Evolutionary conservation across 1,140 invertebrate species (phyloP).

Genomic region (Apis laboriosa): DNA sequence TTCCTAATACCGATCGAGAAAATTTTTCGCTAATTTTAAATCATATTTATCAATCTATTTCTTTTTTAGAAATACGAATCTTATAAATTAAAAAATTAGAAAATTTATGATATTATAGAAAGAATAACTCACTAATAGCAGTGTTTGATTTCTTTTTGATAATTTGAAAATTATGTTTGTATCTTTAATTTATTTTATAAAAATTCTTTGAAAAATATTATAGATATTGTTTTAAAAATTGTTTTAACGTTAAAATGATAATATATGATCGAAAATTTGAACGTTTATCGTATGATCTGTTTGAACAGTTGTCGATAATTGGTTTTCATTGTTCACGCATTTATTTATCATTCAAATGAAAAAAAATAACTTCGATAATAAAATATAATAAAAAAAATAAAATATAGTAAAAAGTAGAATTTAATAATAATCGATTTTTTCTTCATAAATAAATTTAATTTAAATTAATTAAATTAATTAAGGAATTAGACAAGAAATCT

Average conservation of each 20-base stretch:
- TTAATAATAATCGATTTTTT: too few relatives aligned
- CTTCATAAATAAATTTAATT: not conserved
- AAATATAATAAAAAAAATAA: not conserved
- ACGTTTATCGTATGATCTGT: not conserved
- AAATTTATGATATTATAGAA: too few relatives aligned
- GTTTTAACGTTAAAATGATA: too few relatives aligned
- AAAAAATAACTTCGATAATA: not conserved
- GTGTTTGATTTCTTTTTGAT: too few relatives aligned
- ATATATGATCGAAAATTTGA: not conserved
- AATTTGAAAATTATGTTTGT: too few relatives aligned
- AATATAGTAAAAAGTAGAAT: not conserved
- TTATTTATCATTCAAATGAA: not conserved
- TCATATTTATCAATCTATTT: too few relatives aligned
- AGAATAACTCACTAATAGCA: too few relatives aligned
- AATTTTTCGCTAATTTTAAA: not conserved
- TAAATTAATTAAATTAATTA: too few relatives aligned
- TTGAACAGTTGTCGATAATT: conserved; percentile 16
- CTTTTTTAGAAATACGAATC: too few relatives aligned
- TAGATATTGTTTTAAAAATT: not conserved
- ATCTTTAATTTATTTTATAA: too few relatives aligned
- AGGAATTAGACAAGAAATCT: not conserved
- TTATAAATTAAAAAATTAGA: too few relatives aligned
- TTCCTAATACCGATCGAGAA: not conserved
- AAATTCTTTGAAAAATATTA: not conserved
- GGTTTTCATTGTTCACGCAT: not conserved